A percentile compares a stretch with the other conserved stretches of the same genome.
These are phyloP conservation scores for Salticus scenicus DNA, from an alignment of 2,888 invertebrate genomes.

Conservation along the genomic window DNA sequence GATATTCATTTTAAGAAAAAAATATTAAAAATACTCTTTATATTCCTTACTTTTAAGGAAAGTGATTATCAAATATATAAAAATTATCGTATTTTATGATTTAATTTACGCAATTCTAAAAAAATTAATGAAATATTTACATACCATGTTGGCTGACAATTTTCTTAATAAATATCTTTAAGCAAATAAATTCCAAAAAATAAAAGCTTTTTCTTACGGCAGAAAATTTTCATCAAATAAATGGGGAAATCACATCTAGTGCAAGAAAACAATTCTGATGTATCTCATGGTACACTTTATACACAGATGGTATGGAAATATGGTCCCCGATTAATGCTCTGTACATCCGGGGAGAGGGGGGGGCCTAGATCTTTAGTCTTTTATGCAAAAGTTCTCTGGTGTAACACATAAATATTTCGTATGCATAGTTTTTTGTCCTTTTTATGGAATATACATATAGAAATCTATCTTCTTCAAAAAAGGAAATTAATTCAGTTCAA, in stretches of 20 bases:
- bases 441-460: slow-evolving; percentile 1
- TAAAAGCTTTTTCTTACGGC: background rate
- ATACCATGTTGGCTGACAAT: background rate
- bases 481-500: background rate
- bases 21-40: no score
- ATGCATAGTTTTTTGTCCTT: slow-evolving; percentile 16
- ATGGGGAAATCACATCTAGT: slow-evolving; percentile 46
- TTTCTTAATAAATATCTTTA: background rate
- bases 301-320: slow-evolving; percentile 33
- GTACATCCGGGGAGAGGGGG: slow-evolving; percentile 23
- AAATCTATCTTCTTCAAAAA: slow-evolving; percentile 3
- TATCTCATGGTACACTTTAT: slow-evolving; percentile 49
- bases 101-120: no score
- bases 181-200: no score
- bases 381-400: slow-evolving; percentile 15
- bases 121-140: background rate
- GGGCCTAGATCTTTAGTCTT: slow-evolving; percentile 27
- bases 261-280: slow-evolving; percentile 32
- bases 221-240: slow-evolving; percentile 10
- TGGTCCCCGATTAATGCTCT: slow-evolving; percentile 21
- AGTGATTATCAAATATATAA: no score
- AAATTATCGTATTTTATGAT: no score
- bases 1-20: no score
- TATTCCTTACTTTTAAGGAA: no score
- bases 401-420: slow-evolving; percentile 19